phyloP scores from a whole-genome alignment of 2,113 vertebrate genomes.

The Cairina moschata region DNA sequence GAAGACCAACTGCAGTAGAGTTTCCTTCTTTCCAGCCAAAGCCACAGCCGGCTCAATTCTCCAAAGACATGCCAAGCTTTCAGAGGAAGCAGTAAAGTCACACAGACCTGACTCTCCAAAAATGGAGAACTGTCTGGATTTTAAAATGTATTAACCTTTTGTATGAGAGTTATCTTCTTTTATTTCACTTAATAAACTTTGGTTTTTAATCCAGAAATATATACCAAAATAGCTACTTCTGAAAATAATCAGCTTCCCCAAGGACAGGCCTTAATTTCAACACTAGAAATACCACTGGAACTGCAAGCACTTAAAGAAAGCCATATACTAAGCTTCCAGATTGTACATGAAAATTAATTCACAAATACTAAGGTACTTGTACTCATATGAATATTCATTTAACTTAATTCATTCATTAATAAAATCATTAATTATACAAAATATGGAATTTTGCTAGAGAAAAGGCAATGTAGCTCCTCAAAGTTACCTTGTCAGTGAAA shows the following conservation, averaged over 20 bases:
- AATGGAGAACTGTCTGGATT: background rate
- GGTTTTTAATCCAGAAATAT: background rate
- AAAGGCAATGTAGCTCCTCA: background rate
- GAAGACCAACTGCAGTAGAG: background rate
- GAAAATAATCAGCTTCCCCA: background rate
- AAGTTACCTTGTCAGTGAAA: background rate
- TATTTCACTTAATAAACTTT: background rate
- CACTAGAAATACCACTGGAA: background rate
- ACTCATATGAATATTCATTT: background rate
- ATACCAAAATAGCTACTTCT: background rate
- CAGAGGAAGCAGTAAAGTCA: background rate
- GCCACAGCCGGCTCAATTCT: background rate
- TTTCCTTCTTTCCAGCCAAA: background rate
- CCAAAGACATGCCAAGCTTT: background rate
- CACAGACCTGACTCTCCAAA: background rate
- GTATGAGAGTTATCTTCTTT: rapidly evolving
- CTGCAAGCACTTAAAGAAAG: background rate
- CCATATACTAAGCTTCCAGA: background rate
- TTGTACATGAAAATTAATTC: background rate
- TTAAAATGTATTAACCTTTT: background rate
- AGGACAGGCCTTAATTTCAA: background rate
- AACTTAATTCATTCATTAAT: background rate
- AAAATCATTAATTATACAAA: background rate
- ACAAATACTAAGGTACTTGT: background rate
- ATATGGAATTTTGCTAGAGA: background rate